Percentiles rank a stretch among this genome's conserved stretches.
Evolutionary conservation across 2,888 invertebrate species (phyloP).

Genomic region (Teleiodes luculella): DNA sequence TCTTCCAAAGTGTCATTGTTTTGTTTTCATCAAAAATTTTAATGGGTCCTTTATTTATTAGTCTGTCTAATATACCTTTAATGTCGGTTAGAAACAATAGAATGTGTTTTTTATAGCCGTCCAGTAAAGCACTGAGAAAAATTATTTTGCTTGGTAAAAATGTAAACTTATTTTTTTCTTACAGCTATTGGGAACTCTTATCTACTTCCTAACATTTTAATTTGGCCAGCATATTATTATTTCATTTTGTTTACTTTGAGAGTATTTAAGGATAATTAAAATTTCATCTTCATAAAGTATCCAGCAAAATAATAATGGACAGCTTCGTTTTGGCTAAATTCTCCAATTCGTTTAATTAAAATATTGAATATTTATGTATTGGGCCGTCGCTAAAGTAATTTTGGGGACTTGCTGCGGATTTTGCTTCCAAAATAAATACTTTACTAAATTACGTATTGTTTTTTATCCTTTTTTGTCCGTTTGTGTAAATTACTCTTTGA

Average conservation of each 20-base stretch:
- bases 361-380: slow-evolving; percentile 12
- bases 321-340: background rate
- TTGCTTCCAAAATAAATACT: background rate
- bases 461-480: no score
- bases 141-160: no score
- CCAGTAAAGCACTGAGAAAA: no score
- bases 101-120: no score
- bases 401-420: background rate
- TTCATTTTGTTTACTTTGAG: no score
- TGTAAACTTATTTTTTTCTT: no score
- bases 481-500: no score
- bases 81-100: background rate
- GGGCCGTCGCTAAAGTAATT: slow-evolving; percentile 7
- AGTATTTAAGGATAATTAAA: background rate
- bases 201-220: background rate
- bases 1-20: background rate
- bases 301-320: background rate
- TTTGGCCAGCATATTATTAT: background rate
- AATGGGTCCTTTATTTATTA: background rate
- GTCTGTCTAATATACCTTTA: background rate
- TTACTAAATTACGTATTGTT: background rate
- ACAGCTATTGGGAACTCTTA: no score
- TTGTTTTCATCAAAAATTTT: slow-evolving; percentile 1
- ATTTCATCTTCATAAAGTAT: background rate
- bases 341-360: slow-evolving; percentile 7